These are phyloP conservation scores for Beaufortia kweichowensis DNA, from an alignment of 2,113 vertebrate genomes.

Conservation along the genomic window DNA sequence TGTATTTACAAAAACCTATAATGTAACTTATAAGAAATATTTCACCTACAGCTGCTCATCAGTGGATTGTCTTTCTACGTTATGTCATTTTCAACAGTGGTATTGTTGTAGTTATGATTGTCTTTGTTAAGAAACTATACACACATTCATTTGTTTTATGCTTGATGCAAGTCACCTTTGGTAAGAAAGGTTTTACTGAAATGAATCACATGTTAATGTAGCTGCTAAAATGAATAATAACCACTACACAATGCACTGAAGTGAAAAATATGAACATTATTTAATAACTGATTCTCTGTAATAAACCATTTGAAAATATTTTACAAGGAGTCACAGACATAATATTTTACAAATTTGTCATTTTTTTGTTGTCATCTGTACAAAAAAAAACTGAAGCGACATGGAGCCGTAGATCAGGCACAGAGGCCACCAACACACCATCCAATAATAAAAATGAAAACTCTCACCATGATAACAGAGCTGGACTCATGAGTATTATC, in stretches of 20 bases:
- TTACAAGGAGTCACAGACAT: slow-evolving; percentile 99
- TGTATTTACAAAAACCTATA: too few relatives aligned
- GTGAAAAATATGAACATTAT: slow-evolving; percentile 99
- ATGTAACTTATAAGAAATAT: too few relatives aligned
- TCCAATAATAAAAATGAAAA: slow-evolving; percentile 61
- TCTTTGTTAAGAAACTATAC: too few relatives aligned
- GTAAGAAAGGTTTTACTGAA: too few relatives aligned
- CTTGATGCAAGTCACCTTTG: too few relatives aligned
- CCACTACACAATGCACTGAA: slow-evolving; percentile 78
- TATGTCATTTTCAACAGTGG: too few relatives aligned
- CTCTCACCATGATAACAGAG: slow-evolving; percentile 71
- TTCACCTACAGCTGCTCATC: too few relatives aligned
- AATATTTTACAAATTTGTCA: slow-evolving; percentile 97
- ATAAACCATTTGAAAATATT: slow-evolving; percentile 99
- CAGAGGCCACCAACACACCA: slow-evolving; percentile 67
- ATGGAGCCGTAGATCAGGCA: slow-evolving; percentile 71
- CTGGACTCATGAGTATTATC: slow-evolving; percentile 70
- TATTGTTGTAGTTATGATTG: too few relatives aligned
- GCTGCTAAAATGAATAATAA: slow-evolving; percentile 49
- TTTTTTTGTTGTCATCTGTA: slow-evolving; percentile 84
- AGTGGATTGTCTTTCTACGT: too few relatives aligned
- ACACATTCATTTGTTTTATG: too few relatives aligned
- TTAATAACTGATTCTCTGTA: slow-evolving; percentile 99
- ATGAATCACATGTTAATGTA: background rate
- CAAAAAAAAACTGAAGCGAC: slow-evolving; percentile 89